phyloP scores from a whole-genome alignment of 1,140 invertebrate genomes.

The Branchinecta lynchi region DNA sequence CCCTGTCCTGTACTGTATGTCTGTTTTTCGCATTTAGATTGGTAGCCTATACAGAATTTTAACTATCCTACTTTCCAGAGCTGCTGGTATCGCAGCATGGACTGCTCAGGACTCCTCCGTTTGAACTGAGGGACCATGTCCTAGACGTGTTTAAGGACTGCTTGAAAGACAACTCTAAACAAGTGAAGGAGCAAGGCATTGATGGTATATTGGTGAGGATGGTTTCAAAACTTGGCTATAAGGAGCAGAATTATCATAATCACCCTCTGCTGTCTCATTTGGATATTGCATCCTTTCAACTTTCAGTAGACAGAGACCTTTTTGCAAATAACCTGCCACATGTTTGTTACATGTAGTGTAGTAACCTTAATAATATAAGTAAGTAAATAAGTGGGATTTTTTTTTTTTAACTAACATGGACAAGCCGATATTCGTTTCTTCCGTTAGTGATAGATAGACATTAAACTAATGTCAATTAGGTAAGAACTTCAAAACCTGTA shows the following conservation, averaged over 20 bases:
- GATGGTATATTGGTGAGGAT: neutral
- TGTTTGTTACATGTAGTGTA: too few species aligned
- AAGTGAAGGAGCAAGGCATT: neutral
- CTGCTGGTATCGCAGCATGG: constrained; percentile 2
- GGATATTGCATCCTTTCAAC: neutral
- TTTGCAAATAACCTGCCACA: too few species aligned
- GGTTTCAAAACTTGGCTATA: neutral
- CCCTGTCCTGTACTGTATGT: too few species aligned
- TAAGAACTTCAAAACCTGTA: too few species aligned
- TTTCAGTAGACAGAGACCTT: neutral
- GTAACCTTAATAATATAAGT: too few species aligned
- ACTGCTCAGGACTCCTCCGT: neutral
- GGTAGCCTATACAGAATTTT: too few species aligned
- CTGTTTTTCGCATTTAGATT: too few species aligned
- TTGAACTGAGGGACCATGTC: neutral
- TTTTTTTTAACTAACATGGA: too few species aligned
- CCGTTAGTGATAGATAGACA: too few species aligned
- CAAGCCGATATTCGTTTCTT: too few species aligned
- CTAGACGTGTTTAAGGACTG: neutral
- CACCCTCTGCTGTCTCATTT: neutral
- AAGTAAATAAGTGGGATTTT: too few species aligned
- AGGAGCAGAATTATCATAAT: neutral
- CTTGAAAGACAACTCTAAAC: neutral
- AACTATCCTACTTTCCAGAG: neutral
- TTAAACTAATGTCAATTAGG: too few species aligned